Evolutionary conservation across 1,140 invertebrate genomes (phyloP), one percentile per base, ranked within the genome.

Genomic region (Antheraea mylitta): DNA sequence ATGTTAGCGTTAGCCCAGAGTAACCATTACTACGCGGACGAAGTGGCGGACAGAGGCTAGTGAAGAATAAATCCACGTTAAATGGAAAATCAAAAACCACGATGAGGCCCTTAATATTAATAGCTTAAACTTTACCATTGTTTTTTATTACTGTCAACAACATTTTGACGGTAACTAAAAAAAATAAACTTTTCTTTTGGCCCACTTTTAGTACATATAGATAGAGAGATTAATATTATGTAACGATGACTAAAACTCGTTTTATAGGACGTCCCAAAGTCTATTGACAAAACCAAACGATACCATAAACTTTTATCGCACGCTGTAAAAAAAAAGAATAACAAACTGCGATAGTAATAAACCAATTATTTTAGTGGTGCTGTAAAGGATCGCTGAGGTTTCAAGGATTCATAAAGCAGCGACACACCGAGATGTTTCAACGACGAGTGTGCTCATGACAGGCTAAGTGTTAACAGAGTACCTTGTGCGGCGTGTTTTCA

Each of bases 331-430:
- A 53, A 30, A 42, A 53, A 53, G 45, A 53, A 53, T 16, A 53
- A 53, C 45, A 53, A 53, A 53, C 45, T n/a, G 16, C 45, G 45
- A 53, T 16, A 53, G 45, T 53, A 53, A 13, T 53, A 53, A 53
- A 53, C 9, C 45, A 11, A 53, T 53, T 53, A 53, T 53, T 53
- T 53, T 53, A 53, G 45, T 53, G 45, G 13, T n/a, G 45, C 45
- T 16, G 45, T 53, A 79, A 84, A 80, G 78, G 81, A 77, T 76
- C 68, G 78, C 78, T 75, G 76, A 76, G 75, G 74, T 73, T 78
- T 84, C 72, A 79, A 88, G 82, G 76, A 81, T 76, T 68, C 79
- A 82, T 79, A 84, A 83, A 81, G 85, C 83, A 80, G 16, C 13
- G 16, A 53, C 45, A 53, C 45, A 53, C 11, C 16, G 45, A 53